Conservation (phyloP, 2,888 invertebrate species). For the Parascotia fuliginaria region DNA sequence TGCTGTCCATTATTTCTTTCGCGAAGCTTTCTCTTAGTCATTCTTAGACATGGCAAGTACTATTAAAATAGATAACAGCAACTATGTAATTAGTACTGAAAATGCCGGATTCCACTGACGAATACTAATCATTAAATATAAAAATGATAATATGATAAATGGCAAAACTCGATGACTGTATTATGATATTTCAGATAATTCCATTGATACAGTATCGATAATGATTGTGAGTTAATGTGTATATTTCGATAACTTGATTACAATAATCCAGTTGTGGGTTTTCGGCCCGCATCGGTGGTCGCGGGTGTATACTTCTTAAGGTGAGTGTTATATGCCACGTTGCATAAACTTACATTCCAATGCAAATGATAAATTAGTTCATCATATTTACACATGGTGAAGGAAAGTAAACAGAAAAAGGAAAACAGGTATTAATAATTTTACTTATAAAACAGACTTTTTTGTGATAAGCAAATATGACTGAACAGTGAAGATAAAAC, state of each 20-base stretch:
- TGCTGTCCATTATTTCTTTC: too few species aligned
- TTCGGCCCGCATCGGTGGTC: constrained; percentile 45
- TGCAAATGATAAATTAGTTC: too few species aligned
- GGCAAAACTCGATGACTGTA: constrained; percentile 21
- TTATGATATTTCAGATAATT: constrained; percentile 43
- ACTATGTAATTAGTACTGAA: constrained; percentile 1
- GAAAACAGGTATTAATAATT: too few species aligned
- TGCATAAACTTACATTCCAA: constrained; percentile 14
- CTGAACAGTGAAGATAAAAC: too few species aligned
- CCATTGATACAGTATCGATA: constrained; percentile 48
- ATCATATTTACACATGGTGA: too few species aligned
- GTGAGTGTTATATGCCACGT: constrained; percentile 41
- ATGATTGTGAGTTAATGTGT: constrained; percentile 53
- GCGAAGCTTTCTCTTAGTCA: too few species aligned
- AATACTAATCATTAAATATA: constrained; percentile 15
- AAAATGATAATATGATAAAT: constrained; percentile 32
- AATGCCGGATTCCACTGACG: constrained; percentile 1
- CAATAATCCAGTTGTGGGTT: constrained; percentile 62
- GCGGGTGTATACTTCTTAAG: constrained; percentile 44
- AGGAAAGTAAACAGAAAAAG: too few species aligned
- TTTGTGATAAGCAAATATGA: too few species aligned
- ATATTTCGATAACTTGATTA: constrained; percentile 67
- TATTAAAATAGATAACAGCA: neutral
- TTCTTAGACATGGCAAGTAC: too few species aligned
- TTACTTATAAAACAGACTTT: too few species aligned